Evolutionary conservation across 1,140 invertebrate species (phyloP).

Genomic region (Hylaeus anthracinus): DNA sequence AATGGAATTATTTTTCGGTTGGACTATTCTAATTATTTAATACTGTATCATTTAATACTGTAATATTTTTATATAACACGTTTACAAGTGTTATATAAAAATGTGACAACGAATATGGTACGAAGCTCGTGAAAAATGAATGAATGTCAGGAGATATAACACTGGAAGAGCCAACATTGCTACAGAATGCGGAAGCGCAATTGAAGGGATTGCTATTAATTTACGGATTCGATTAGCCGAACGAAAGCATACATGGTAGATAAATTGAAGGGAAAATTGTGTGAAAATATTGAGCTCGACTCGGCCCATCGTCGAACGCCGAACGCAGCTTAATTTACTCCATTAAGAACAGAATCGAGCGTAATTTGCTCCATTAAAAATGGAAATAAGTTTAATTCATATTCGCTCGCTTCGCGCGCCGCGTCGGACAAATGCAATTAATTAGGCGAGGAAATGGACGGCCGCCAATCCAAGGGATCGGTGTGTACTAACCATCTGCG

Average conservation of each 20-base stretch:
- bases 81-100: no score
- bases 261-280: no score
- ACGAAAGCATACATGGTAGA: background rate
- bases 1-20: no score
- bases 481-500: background rate
- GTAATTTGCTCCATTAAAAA: conserved; percentile 22
- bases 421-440: background rate
- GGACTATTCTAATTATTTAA: no score
- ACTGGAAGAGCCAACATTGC: no score
- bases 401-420: background rate
- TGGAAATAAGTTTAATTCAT: conserved; percentile 21
- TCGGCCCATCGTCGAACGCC: background rate
- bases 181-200: no score
- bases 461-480: background rate
- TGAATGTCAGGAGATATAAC: no score
- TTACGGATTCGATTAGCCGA: background rate
- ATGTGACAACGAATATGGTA: no score
- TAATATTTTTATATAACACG: no score
- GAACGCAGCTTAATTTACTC: conserved; percentile 6
- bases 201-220: background rate
- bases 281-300: background rate
- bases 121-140: no score
- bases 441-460: conserved; percentile 15
- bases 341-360: conserved; percentile 16
- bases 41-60: no score